Evolutionary conservation across 2,797 vertebrate species (phyloP), one percentile per base, ranked within the genome.

Genomic region (Pipistrellus pipistrellus): DNA sequence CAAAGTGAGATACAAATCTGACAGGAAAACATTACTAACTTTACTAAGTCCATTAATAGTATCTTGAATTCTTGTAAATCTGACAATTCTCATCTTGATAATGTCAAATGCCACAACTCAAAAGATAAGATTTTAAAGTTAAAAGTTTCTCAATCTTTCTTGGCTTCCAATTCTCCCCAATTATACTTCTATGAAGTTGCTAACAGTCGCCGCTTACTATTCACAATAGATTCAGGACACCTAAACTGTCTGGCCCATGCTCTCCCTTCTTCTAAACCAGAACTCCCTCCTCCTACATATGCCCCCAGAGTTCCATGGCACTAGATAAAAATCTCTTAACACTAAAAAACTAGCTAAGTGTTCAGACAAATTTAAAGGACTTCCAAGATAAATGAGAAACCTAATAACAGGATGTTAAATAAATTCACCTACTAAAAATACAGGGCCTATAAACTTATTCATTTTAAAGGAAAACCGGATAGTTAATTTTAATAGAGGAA

Each of bases 381-480:
- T 84, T 94, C 73, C 84, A 91, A 95, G 73, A 90, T 82, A 90
- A 91, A 95, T 94, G 72, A 91, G 46, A 85, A 92, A 94, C 91
- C 75, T 93, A 95, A 4, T 85, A 95, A 94, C 46, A 95, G 75
- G 83, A 95, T 87, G 87, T 87, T 94, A 89, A 93, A 90, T 84
- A 92, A 95, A 86, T 86, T 94, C 80, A 86, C 46, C 91, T 88
- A 93, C 83, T 91, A 87, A 96, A 97, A 95, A 95, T 89, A 91
- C 73, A 89, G 64, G 75, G 41, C 71, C 83, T 93, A 90, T 88
- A 95, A 97, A 93, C 75, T 55, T 32, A 90, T 44, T 92, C 85
- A 86, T 87, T 76, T 88, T 93, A 95, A 93, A 66, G 68, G 66
- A 95, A 95, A 92, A 78, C 25, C 91, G 78, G 90, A 73, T 94